A percentile compares a stretch with the other conserved stretches of the same genome.
Conservation (phyloP, 2,888 invertebrate genomes). For the Idaea dimidiata region DNA sequence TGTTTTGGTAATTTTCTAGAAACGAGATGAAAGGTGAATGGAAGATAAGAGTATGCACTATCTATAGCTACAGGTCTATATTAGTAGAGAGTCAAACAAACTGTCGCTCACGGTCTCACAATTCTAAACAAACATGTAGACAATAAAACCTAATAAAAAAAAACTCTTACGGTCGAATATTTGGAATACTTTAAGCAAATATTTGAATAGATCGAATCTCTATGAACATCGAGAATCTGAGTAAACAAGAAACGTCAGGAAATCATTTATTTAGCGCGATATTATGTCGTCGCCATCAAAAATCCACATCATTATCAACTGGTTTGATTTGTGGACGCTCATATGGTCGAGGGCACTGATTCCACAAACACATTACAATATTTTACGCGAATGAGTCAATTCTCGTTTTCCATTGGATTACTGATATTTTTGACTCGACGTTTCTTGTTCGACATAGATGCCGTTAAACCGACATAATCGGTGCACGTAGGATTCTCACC, state of each 20-base stretch:
- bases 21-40: background rate
- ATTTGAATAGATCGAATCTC: conserved; percentile 15
- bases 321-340: background rate
- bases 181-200: conserved; percentile 16
- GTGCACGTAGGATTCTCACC: too few species aligned
- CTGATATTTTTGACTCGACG: background rate
- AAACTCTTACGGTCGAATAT: background rate
- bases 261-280: conserved; percentile 13
- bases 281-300: conserved; percentile 6
- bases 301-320: conserved; percentile 12
- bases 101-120: background rate
- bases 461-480: background rate
- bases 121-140: background rate
- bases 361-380: background rate
- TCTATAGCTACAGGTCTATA: background rate
- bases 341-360: background rate
- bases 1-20: background rate
- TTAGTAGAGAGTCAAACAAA: background rate
- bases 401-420: background rate
- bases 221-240: conserved; percentile 15
- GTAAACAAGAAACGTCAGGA: conserved; percentile 19
- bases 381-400: background rate
- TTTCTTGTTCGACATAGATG: background rate
- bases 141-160: conserved; percentile 1
- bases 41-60: background rate